Conservation (phyloP, 2,797 vertebrate species). For the Gallinago stenura region DNA sequence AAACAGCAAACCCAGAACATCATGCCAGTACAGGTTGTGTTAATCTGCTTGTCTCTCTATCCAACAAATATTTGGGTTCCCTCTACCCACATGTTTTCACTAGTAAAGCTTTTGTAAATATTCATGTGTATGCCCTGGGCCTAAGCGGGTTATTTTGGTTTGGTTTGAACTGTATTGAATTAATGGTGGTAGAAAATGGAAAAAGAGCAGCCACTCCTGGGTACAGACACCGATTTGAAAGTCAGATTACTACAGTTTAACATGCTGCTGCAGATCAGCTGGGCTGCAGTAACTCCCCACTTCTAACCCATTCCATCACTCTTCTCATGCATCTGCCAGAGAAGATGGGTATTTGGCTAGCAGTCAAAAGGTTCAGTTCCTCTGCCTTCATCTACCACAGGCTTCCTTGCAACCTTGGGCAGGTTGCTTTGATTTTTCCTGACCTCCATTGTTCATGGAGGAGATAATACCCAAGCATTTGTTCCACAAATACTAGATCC, state of each 20-base stretch:
- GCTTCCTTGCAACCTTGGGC: not conserved
- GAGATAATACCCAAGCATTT: not conserved
- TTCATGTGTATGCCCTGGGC: not conserved
- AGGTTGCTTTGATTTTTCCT: not conserved
- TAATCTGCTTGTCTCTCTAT: conserved; percentile 19
- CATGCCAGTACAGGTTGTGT: not conserved
- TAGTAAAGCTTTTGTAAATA: conserved; percentile 35
- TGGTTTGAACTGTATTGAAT: not conserved
- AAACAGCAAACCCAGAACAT: not conserved
- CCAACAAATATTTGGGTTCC: conserved; percentile 31
- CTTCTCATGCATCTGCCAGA: not conserved
- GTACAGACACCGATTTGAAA: not conserved
- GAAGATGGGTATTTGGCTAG: not conserved
- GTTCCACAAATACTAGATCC: not conserved
- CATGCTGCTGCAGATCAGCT: not conserved
- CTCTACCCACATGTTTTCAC: not conserved
- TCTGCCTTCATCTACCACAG: not conserved
- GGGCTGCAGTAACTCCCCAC: not conserved
- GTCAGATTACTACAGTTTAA: not conserved
- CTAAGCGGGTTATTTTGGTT: not conserved
- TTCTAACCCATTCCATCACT: not conserved
- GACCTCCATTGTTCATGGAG: fast-evolving
- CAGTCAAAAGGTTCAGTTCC: not conserved
- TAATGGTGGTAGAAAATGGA: not conserved
- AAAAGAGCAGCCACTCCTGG: not conserved